Conservation (phyloP, 2,797 vertebrate genomes). For the Crax fasciolata region DNA sequence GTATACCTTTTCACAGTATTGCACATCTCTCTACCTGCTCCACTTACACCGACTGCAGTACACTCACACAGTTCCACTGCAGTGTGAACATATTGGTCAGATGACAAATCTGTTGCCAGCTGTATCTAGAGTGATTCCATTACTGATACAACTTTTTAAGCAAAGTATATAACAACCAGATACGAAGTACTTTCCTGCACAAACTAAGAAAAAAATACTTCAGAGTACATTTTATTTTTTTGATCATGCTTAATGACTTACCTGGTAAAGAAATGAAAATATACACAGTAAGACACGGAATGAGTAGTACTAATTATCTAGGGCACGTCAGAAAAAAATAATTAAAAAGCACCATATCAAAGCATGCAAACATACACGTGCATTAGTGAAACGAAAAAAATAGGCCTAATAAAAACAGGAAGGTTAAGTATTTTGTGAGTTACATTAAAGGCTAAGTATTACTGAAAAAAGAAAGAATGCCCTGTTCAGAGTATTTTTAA, state of each 20-base stretch:
- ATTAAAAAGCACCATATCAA: not conserved
- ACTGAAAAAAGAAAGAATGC: not conserved
- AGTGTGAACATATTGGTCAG: not conserved
- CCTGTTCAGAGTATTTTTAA: constrained; percentile 34
- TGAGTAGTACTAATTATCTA: not conserved
- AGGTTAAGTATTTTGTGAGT: not conserved
- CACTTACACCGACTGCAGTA: not conserved
- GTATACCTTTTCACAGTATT: not conserved
- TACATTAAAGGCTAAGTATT: not conserved
- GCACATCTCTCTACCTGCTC: not conserved
- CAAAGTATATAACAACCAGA: not conserved
- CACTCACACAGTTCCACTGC: not conserved
- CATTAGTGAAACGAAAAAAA: not conserved
- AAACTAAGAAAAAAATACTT: not conserved
- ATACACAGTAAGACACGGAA: not conserved
- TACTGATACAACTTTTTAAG: not conserved
- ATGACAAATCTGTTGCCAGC: not conserved
- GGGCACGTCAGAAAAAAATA: not conserved
- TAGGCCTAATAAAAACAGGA: not conserved
- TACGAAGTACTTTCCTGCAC: not conserved
- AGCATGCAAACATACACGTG: constrained; percentile 14
- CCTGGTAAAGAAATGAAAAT: not conserved
- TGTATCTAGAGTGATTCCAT: not conserved
- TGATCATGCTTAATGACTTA: not conserved
- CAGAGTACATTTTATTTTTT: not conserved